These are phyloP conservation scores for Sorex araneus DNA, from an alignment of 2,113 vertebrate species.

Conservation along the genomic window DNA sequence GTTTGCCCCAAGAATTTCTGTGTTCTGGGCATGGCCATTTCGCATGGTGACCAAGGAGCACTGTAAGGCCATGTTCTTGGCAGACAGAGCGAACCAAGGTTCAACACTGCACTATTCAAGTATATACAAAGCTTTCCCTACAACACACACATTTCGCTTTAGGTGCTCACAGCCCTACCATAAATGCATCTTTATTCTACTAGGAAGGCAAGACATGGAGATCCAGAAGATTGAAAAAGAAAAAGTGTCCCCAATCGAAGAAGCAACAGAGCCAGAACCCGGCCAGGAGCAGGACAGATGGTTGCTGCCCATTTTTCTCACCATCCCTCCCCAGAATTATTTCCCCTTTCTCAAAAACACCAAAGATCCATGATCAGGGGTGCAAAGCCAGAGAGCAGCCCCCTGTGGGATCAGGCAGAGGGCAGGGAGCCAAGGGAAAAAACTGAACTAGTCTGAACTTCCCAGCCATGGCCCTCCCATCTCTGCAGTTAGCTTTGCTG, in stretches of 20 bases:
- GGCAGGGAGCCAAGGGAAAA: neutral
- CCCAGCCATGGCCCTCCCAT: neutral
- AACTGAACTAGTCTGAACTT: neutral
- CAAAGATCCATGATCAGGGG: neutral
- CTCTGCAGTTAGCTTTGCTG: neutral
- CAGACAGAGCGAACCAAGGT: neutral
- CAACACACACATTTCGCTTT: neutral
- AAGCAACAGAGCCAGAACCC: neutral
- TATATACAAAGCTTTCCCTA: neutral
- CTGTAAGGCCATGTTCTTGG: neutral
- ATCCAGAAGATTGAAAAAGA: neutral
- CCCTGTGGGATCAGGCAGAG: too few species aligned
- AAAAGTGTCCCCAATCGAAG: neutral
- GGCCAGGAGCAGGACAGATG: neutral
- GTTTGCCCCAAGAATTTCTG: too few species aligned
- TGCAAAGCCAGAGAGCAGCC: neutral
- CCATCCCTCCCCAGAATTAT: neutral
- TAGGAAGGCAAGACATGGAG: neutral
- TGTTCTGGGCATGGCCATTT: neutral
- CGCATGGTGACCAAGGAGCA: neutral
- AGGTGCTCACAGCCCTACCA: neutral
- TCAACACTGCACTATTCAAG: neutral
- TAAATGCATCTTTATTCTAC: neutral
- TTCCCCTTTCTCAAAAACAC: neutral
- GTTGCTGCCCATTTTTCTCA: neutral